Percentiles rank a stretch among this genome's conserved stretches.
Conservation (phyloP, 2,888 invertebrate genomes). For the Seira sanloemensis region DNA sequence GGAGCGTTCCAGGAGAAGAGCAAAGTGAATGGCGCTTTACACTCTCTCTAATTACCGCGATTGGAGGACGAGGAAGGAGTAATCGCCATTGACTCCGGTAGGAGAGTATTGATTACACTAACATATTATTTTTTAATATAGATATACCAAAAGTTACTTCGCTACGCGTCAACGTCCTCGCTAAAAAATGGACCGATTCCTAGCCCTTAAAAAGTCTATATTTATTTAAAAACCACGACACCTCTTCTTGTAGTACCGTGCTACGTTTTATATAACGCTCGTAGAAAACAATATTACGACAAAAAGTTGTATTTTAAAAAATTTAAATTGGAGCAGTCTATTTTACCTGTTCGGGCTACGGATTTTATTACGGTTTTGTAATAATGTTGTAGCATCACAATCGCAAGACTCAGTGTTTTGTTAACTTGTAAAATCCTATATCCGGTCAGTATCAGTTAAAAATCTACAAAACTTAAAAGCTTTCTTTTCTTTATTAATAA, state of each 20-base stretch:
- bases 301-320: slow-evolving; percentile 4
- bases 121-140: neutral
- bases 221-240: neutral
- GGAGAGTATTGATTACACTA: too few species aligned
- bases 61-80: too few species aligned
- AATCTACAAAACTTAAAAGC: slow-evolving; percentile 10
- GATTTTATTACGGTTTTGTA: slow-evolving; percentile 57
- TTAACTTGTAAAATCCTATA: neutral
- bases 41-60: too few species aligned
- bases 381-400: slow-evolving; percentile 67
- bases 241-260: neutral
- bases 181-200: neutral
- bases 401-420: slow-evolving; percentile 66
- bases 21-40: too few species aligned
- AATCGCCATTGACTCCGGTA: too few species aligned
- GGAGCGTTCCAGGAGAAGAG: too few species aligned
- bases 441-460: neutral
- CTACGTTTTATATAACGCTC: neutral
- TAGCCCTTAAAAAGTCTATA: too few species aligned
- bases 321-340: slow-evolving; percentile 63
- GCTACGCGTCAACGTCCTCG: neutral
- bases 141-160: neutral
- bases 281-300: slow-evolving; percentile 13
- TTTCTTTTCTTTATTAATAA: slow-evolving; percentile 18
- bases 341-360: slow-evolving; percentile 61